A percentile compares a stretch with the other conserved stretches of the same genome.
These are phyloP conservation scores for Mythimna lalbum DNA, from an alignment of 2,888 invertebrate genomes.

Conservation along the genomic window DNA sequence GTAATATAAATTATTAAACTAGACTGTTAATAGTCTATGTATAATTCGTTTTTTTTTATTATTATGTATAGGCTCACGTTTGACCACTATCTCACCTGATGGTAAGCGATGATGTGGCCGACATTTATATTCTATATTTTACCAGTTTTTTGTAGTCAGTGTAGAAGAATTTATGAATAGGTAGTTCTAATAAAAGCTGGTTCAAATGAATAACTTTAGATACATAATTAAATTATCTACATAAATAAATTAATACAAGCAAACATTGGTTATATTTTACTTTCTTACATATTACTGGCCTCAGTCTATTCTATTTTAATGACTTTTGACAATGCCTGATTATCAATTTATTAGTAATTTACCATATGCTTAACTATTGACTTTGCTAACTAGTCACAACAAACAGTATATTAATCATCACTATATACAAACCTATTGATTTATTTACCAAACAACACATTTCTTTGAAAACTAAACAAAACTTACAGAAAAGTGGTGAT, in stretches of 20 bases:
- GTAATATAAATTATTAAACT: too few relatives aligned
- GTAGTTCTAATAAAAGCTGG: neutral
- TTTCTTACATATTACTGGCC: slow-evolving; percentile 4
- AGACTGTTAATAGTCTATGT: neutral
- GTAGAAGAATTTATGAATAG: neutral
- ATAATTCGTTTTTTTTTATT: too few relatives aligned
- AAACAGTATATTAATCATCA: too few relatives aligned
- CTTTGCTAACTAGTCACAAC: neutral
- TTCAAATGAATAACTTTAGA: neutral
- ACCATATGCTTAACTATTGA: slow-evolving; percentile 13
- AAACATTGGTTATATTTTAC: slow-evolving; percentile 1
- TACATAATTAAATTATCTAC: neutral
- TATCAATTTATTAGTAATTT: slow-evolving; percentile 13
- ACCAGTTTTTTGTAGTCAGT: neutral
- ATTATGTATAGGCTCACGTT: too few relatives aligned
- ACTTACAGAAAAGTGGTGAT: slow-evolving; percentile 5
- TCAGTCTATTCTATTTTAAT: slow-evolving; percentile 22
- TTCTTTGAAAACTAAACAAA: slow-evolving; percentile 1
- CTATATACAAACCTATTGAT: neutral
- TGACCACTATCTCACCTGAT: too few relatives aligned
- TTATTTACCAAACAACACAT: neutral
- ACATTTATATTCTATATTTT: too few relatives aligned
- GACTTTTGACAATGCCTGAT: slow-evolving; percentile 3
- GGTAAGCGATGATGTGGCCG: too few relatives aligned
- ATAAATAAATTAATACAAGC: neutral